These are phyloP conservation scores for Galeruca laticollis DNA, from an alignment of 2,888 invertebrate species.

Conservation along the genomic window DNA sequence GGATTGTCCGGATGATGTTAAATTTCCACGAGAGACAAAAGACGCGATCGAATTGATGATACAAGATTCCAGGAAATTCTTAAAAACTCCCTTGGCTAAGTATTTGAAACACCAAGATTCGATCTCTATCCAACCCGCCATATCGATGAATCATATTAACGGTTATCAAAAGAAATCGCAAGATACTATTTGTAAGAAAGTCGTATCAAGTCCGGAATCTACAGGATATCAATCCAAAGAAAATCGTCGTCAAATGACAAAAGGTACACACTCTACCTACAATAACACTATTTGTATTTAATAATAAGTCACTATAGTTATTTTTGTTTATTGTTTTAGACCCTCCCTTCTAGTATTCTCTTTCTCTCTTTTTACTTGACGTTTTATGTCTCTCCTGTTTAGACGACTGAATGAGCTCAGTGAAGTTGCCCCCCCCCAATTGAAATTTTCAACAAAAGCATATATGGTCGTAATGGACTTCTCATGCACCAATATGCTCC, in stretches of 20 bases:
- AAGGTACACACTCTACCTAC: neutral
- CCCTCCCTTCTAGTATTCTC: neutral
- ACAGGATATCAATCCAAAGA: neutral
- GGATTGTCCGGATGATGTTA: slow-evolving; percentile 18
- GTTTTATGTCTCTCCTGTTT: too few relatives aligned
- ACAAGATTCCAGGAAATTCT: slow-evolving; percentile 20
- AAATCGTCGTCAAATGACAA: neutral
- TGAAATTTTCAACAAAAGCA: too few relatives aligned
- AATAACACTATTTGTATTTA: too few relatives aligned
- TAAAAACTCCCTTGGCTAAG: slow-evolving; percentile 38
- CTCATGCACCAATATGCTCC: too few relatives aligned
- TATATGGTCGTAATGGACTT: too few relatives aligned
- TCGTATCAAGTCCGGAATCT: slow-evolving; percentile 5
- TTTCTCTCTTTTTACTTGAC: too few relatives aligned
- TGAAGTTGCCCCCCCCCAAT: too few relatives aligned
- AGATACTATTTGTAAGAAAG: neutral
- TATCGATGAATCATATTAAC: slow-evolving; percentile 23
- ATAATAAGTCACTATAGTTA: too few relatives aligned
- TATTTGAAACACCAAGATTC: slow-evolving; percentile 34
- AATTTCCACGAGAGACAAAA: slow-evolving; percentile 44
- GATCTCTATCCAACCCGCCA: slow-evolving; percentile 39
- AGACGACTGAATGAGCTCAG: too few relatives aligned
- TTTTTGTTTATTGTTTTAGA: too few relatives aligned
- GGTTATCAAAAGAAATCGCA: neutral
- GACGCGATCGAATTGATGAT: slow-evolving; percentile 42